Conservation (phyloP, 35 echinoderm and acorn worm species). For the Strongylocentrotus purpuratus region DNA sequence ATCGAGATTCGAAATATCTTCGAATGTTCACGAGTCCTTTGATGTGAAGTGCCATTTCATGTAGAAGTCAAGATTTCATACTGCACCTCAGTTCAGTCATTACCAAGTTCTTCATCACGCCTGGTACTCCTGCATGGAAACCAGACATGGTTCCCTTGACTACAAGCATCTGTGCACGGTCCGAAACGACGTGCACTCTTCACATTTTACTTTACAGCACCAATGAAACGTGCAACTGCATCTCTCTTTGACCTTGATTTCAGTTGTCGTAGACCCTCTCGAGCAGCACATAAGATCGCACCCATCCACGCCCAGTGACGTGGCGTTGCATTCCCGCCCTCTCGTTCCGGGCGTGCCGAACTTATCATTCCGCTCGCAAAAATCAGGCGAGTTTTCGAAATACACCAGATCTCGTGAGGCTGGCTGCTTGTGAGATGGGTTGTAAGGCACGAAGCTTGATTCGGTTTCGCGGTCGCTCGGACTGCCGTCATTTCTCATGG, state of each 20-base stretch:
- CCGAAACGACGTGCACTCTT: constrained; percentile 74
- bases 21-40: neutral
- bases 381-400: constrained; percentile 93
- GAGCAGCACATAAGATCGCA: constrained; percentile 96
- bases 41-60: neutral
- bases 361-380: constrained; percentile 80
- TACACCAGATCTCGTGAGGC: constrained; percentile 87
- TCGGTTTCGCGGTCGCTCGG: constrained; percentile 49
- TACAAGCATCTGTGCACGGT: constrained; percentile 84
- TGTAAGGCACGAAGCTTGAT: constrained; percentile 71
- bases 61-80: neutral
- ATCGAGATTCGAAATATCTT: neutral
- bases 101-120: neutral
- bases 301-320: constrained; percentile 91
- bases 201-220: constrained; percentile 92
- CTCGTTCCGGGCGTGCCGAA: constrained; percentile 68
- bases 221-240: constrained; percentile 99
- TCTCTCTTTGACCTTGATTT: constrained; percentile 71
- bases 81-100: neutral
- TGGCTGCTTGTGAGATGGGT: constrained; percentile 82
- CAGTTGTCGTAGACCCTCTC: constrained; percentile 66
- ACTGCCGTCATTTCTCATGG: constrained; percentile 80
- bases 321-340: constrained; percentile 89
- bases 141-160: constrained; percentile 23
- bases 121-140: neutral